These are phyloP conservation scores for Drosophila punjabiensis DNA, from an alignment of 1,140 invertebrate genomes.

Conservation along the genomic window DNA sequence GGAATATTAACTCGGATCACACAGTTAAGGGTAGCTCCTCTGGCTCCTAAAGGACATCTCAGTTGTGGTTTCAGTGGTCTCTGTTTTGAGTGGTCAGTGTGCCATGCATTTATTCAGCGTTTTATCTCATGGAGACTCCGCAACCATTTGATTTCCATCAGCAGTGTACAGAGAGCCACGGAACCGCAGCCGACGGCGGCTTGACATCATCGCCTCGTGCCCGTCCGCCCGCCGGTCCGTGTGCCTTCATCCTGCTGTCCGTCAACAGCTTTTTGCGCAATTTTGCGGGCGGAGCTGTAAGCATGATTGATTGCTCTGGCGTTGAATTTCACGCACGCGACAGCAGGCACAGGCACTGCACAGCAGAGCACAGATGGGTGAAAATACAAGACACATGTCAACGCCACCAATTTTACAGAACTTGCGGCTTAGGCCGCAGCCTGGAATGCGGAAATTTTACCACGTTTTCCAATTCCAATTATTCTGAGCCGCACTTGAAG, in stretches of 20 bases:
- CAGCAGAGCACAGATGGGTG: background rate
- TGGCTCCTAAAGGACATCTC: background rate
- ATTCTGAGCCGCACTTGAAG: slow-evolving; percentile 34
- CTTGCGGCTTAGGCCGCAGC: slow-evolving; percentile 43
- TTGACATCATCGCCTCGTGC: slow-evolving; percentile 40
- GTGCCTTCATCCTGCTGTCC: slow-evolving; percentile 43
- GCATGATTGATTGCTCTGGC: slow-evolving; percentile 76
- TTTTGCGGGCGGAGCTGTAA: slow-evolving; percentile 59
- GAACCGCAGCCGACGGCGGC: slow-evolving; percentile 27
- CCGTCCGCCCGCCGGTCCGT: slow-evolving; percentile 15
- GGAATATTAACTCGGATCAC: background rate
- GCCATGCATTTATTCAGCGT: slow-evolving; percentile 5
- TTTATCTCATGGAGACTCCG: slow-evolving; percentile 3
- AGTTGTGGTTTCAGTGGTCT: background rate
- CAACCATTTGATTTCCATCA: slow-evolving; percentile 40
- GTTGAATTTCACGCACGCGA: slow-evolving; percentile 57
- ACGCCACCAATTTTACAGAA: slow-evolving; percentile 65
- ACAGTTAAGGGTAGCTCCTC: background rate
- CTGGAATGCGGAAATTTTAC: slow-evolving; percentile 1
- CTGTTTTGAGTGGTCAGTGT: slow-evolving; percentile 6
- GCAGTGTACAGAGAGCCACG: background rate
- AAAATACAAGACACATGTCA: slow-evolving; percentile 73
- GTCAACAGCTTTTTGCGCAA: slow-evolving; percentile 60
- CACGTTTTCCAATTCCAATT: slow-evolving; percentile 58
- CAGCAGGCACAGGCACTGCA: slow-evolving; percentile 10